phyloP scores from a whole-genome alignment of 1,140 invertebrate species.

The Anagrus nilaparvatae region DNA sequence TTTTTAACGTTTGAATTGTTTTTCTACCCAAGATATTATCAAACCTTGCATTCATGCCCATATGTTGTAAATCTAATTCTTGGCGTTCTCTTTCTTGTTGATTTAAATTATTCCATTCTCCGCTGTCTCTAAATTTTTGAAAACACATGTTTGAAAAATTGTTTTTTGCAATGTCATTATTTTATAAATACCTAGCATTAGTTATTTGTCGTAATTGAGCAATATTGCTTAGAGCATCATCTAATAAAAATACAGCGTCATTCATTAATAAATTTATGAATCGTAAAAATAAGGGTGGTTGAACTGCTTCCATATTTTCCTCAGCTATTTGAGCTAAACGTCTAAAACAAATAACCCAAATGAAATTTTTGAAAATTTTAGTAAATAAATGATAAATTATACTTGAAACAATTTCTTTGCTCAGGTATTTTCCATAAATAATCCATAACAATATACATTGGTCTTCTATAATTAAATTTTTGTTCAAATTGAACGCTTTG shows the following conservation, averaged over 20 bases:
- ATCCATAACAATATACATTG: constrained; percentile 90
- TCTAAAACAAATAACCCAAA: constrained; percentile 17
- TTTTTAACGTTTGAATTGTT: constrained; percentile 76
- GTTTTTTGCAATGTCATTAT: neutral
- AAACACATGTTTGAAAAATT: constrained; percentile 13
- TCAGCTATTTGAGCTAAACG: constrained; percentile 69
- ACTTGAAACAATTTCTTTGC: constrained; percentile 67
- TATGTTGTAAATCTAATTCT: constrained; percentile 62
- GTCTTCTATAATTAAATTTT: constrained; percentile 91
- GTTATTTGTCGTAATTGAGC: constrained; percentile 68
- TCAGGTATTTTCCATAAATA: constrained; percentile 80
- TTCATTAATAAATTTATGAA: constrained; percentile 94
- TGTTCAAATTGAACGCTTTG: constrained; percentile 93
- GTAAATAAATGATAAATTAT: constrained; percentile 16
- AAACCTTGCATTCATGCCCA: constrained; percentile 76
- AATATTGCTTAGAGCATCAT: constrained; percentile 83
- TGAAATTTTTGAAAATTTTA: constrained; percentile 7
- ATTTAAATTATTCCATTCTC: constrained; percentile 65
- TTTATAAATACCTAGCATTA: constrained; percentile 48
- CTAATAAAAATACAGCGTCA: constrained; percentile 88
- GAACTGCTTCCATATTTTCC: constrained; percentile 77
- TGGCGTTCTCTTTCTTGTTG: constrained; percentile 67
- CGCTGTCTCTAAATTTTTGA: constrained; percentile 50
- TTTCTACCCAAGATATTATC: constrained; percentile 87
- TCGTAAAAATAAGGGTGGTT: constrained; percentile 82